A percentile compares a stretch with the other conserved stretches of the same genome.
Conservation (phyloP, 1,140 invertebrate genomes). For the Drosophila nebulosa region DNA sequence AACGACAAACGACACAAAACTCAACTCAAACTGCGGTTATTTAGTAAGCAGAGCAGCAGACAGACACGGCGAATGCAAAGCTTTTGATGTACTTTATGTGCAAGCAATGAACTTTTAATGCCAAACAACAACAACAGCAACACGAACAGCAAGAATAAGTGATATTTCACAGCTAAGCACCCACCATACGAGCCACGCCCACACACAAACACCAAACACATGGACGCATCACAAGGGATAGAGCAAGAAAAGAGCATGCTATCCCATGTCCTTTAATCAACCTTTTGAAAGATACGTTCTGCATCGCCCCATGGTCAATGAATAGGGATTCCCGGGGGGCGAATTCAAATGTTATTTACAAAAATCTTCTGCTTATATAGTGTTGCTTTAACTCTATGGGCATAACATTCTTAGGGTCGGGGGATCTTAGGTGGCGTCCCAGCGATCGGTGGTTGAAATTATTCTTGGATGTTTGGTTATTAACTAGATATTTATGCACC, state of each 20-base stretch:
- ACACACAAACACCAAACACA: conserved; percentile 2
- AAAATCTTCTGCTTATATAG: no score
- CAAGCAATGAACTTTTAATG: conserved; percentile 79
- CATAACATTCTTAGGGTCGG: no score
- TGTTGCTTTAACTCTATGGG: no score
- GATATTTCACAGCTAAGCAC: conserved; percentile 76
- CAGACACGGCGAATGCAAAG: conserved; percentile 41
- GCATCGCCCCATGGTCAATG: no score
- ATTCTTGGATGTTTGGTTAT: no score
- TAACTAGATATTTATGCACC: no score
- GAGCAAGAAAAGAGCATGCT: neutral
- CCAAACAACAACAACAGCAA: conserved; percentile 43
- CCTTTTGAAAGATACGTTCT: no score
- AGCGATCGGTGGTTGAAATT: no score
- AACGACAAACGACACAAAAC: conserved; percentile 70
- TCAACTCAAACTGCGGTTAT: conserved; percentile 74
- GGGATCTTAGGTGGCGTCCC: no score
- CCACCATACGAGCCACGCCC: conserved; percentile 36
- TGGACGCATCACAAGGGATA: conserved; percentile 4
- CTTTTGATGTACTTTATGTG: conserved; percentile 76
- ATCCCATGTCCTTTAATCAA: no score
- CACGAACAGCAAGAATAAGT: conserved; percentile 39
- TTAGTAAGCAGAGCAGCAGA: conserved; percentile 47
- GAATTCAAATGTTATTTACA: no score
- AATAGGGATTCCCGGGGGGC: no score